Evolutionary conservation across 2,113 vertebrate species (phyloP), one percentile per base, ranked within the genome.

Genomic region (Epinephelus cyanopodus): DNA sequence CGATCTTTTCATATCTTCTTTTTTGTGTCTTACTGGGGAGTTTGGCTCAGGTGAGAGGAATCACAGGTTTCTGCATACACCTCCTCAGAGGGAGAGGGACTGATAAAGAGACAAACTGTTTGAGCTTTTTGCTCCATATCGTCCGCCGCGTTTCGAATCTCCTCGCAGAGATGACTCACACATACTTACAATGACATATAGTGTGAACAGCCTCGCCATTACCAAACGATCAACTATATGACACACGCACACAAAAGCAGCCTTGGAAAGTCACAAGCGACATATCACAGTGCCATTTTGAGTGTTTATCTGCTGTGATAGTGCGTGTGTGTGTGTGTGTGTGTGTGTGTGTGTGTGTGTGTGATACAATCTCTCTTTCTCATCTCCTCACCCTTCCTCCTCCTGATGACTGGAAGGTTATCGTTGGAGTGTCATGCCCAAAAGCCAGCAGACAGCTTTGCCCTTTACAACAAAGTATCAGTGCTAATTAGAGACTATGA

Each of bases 401-500:
- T 68, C 47, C 47, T n/a, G 79, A 87, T 76, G 67, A 87, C 82
- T 72, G 25, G 75, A 80, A 84, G 83, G 83, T 91, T 89, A 88
- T 83, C 10, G 23, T 23, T 60, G 75, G 85, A 79, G 87, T 85
- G 82, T 90, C 86, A 77, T 82, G 77, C 74, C 84, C 84, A 65
- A 84, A 89, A 90, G 74, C 85, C 75, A 79, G 87, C 78, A 82
- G 90, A 90, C 87, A 92, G 86, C 73, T 77, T 88, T 94, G 93
- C 86, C 93, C 92, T 94, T 94, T 87, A 84, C 75, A 83, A 60
- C 77, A 75, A 85, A 79, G 63, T 77, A 85, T 81, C 29, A 2
- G 37, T 74, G 79, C 87, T 91, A 92, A 92, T 93, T 92, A 92
- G 85, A 92, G 60, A 86, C 82, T 82, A 79, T 86, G 89, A 92